These are phyloP conservation scores for Laspeyria flexula DNA, from an alignment of 2,888 invertebrate species.

Conservation along the genomic window DNA sequence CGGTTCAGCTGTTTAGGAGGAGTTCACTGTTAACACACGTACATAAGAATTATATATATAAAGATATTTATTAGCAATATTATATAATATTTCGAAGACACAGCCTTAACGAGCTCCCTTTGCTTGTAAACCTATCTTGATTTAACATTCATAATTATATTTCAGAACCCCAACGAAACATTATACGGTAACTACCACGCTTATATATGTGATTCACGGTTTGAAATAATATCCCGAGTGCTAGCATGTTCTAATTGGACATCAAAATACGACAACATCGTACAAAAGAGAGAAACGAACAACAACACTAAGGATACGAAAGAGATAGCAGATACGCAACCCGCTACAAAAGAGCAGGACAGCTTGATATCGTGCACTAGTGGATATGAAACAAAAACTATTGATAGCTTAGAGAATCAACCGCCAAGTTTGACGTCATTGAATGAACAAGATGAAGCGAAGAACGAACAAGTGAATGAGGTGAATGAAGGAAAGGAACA, in stretches of 20 bases:
- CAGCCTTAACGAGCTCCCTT: too few species aligned
- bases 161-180: conserved; percentile 87
- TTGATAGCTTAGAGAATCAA: conserved; percentile 61
- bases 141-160: conserved; percentile 26
- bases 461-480: conserved; percentile 44
- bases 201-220: conserved; percentile 94
- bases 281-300: conserved; percentile 74
- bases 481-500: conserved; percentile 64
- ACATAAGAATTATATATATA: too few species aligned
- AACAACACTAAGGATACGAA: conserved; percentile 70
- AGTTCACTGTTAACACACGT: too few species aligned
- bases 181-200: conserved; percentile 93
- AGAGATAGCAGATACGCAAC: conserved; percentile 59
- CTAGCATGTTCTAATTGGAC: conserved; percentile 92
- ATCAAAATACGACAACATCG: conserved; percentile 90
- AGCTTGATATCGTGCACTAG: conserved; percentile 79
- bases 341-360: conserved; percentile 68
- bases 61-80: too few species aligned
- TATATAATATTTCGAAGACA: too few species aligned
- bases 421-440: conserved; percentile 42
- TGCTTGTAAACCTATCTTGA: too few species aligned
- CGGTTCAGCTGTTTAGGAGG: too few species aligned
- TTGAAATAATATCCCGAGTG: conserved; percentile 90
- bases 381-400: conserved; percentile 71
- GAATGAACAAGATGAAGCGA: conserved; percentile 30